These are phyloP conservation scores for Colinus virginianus DNA, from an alignment of 2,113 vertebrate genomes.

Conservation along the genomic window DNA sequence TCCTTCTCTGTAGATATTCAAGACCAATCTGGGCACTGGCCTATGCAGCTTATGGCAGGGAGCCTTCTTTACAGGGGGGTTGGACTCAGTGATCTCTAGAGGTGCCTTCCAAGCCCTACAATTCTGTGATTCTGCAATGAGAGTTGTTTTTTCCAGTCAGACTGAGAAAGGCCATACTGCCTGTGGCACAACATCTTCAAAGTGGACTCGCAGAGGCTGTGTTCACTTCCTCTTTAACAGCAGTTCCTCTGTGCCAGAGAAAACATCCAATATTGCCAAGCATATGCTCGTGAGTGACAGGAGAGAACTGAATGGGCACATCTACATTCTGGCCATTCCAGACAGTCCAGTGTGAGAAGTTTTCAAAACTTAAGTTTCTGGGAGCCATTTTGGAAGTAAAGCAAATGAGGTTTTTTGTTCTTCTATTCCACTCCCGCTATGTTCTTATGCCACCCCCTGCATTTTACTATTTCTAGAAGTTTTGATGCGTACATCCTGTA, in stretches of 20 bases:
- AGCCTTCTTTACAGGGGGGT: too few species aligned
- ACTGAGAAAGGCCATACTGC: not conserved
- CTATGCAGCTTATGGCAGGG: too few species aligned
- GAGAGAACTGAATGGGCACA: rapidly evolving
- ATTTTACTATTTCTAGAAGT: not conserved
- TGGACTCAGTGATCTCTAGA: too few species aligned
- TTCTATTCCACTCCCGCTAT: not conserved
- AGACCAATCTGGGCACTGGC: too few species aligned
- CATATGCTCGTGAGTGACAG: not conserved
- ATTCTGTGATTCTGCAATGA: not conserved
- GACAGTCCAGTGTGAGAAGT: not conserved
- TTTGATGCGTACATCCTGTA: not conserved
- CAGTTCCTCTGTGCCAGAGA: not conserved
- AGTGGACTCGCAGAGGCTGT: not conserved
- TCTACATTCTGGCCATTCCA: not conserved
- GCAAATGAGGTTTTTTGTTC: not conserved
- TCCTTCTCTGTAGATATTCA: too few species aligned
- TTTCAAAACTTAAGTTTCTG: not conserved
- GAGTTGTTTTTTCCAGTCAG: not conserved
- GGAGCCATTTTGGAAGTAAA: not conserved
- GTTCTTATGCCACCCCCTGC: not conserved
- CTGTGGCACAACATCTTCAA: not conserved
- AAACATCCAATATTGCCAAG: not conserved
- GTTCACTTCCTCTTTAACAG: not conserved
- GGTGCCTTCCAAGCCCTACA: too few species aligned